Evolutionary conservation across 2,888 invertebrate species (phyloP).

Genomic region (Helleia helle): DNA sequence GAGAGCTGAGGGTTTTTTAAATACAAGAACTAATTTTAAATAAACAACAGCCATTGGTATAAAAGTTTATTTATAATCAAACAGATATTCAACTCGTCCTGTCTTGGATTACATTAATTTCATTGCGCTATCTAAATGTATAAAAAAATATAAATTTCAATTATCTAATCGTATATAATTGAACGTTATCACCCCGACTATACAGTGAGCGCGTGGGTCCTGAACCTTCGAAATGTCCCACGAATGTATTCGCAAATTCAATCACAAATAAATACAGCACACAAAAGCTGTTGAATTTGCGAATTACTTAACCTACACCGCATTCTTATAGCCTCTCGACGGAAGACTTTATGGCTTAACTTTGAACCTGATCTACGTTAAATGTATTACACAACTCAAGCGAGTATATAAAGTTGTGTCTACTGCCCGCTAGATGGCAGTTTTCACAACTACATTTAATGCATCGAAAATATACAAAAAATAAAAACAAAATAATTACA

Average conservation of each 20-base stretch:
- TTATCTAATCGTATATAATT: constrained; percentile 15
- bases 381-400: too few species aligned
- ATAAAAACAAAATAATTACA: neutral
- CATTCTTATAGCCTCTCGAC: constrained; percentile 1
- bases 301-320: too few species aligned
- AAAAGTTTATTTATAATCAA: constrained; percentile 4
- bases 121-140: constrained; percentile 8
- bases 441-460: too few species aligned
- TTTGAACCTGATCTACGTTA: too few species aligned
- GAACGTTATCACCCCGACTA: constrained; percentile 5
- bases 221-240: neutral
- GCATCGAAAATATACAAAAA: too few species aligned
- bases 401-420: too few species aligned
- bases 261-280: neutral
- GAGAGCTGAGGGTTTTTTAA: too few species aligned
- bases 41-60: too few species aligned
- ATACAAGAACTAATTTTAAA: too few species aligned
- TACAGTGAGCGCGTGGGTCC: neutral
- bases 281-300: neutral
- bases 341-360: neutral
- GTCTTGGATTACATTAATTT: constrained; percentile 1
- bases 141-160: constrained; percentile 14
- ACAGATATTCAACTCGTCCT: too few species aligned
- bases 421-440: too few species aligned
- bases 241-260: neutral